Conservation (phyloP, 1,140 invertebrate species). For the Lasioglossum baleicum region DNA sequence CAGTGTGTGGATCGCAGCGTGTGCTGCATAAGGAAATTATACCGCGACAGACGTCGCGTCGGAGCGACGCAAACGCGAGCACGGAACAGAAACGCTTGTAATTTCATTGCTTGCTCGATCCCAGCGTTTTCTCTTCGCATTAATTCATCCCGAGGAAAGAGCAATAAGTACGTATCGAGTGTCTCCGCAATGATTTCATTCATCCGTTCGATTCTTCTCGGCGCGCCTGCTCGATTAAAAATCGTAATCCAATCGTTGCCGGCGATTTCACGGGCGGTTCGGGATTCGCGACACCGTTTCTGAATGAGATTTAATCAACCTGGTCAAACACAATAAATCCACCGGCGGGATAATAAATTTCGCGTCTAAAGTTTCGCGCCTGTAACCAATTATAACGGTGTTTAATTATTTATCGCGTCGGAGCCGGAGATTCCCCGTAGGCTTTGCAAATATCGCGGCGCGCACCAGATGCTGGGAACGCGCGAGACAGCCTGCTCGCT, state of each 20-base stretch:
- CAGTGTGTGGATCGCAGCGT: not conserved
- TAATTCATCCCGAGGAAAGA: not conserved
- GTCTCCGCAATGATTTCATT: not conserved
- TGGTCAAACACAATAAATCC: constrained; percentile 41
- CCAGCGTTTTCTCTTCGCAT: not conserved
- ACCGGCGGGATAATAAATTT: constrained; percentile 34
- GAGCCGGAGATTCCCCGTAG: constrained; percentile 46
- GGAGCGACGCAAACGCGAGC: no score
- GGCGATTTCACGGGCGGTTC: not conserved
- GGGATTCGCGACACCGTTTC: constrained; percentile 6
- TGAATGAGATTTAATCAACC: constrained; percentile 41
- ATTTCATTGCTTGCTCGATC: no score
- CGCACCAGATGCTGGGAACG: constrained; percentile 27
- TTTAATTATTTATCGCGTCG: constrained; percentile 46
- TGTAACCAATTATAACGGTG: constrained; percentile 36
- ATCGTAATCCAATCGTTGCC: constrained; percentile 17
- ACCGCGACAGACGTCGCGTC: not conserved
- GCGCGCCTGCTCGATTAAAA: constrained; percentile 14
- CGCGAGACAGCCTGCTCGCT: constrained; percentile 1
- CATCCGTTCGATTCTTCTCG: not conserved
- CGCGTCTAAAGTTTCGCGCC: constrained; percentile 39
- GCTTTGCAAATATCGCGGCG: constrained; percentile 44
- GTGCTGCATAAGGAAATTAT: not conserved
- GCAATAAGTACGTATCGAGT: not conserved
- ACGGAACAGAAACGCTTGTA: not conserved